phyloP scores from a whole-genome alignment of 2,888 invertebrate species.

The Tethea ocularis region DNA sequence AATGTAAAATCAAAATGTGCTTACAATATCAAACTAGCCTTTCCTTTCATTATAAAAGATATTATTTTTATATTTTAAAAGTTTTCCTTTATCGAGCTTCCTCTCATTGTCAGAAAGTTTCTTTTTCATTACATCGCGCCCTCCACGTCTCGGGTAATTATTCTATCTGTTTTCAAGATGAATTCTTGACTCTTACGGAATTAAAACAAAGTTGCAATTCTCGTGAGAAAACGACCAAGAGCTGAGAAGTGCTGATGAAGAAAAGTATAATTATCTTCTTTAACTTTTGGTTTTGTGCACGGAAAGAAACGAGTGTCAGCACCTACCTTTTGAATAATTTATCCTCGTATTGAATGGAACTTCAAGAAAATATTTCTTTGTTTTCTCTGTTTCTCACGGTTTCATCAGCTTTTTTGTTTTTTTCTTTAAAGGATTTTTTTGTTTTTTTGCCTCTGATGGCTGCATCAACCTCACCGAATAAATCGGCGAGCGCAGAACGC shows the following conservation, averaged over 20 bases:
- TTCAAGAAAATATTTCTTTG: neutral
- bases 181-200: constrained; percentile 31
- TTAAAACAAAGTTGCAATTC: constrained; percentile 27
- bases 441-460: too few relatives aligned
- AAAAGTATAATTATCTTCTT: constrained; percentile 34
- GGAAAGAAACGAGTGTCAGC: neutral
- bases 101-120: constrained; percentile 24
- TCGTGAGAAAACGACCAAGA: constrained; percentile 25
- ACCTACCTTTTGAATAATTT: neutral
- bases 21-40: constrained; percentile 18
- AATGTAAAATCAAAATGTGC: constrained; percentile 23
- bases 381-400: too few relatives aligned
- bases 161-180: constrained; percentile 32
- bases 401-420: too few relatives aligned
- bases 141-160: constrained; percentile 8
- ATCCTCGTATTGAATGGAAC: too few relatives aligned
- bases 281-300: constrained; percentile 13
- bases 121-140: constrained; percentile 38
- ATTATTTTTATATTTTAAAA: constrained; percentile 16
- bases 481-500: too few relatives aligned
- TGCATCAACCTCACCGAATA: too few relatives aligned
- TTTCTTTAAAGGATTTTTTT: too few relatives aligned
- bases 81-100: constrained; percentile 15
- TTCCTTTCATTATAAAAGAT: neutral
- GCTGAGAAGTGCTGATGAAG: constrained; percentile 26